A percentile compares a stretch with the other conserved stretches of the same genome.
Conservation (phyloP, 1,140 invertebrate genomes). For the Solenopsis fugax region DNA sequence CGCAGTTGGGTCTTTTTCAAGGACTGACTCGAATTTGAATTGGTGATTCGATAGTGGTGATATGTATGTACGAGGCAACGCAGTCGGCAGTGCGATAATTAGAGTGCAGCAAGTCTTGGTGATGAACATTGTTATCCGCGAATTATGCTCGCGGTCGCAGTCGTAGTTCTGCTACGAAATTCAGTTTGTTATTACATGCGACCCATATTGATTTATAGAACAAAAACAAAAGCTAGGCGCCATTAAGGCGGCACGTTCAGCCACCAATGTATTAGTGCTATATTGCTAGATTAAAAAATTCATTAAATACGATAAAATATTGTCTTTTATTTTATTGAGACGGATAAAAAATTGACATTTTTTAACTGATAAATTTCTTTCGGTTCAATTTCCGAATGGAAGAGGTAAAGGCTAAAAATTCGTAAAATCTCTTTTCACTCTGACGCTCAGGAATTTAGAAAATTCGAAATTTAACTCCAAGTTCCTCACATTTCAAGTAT, state of each 20-base stretch:
- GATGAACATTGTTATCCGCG: conserved; percentile 24
- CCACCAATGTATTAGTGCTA: not conserved
- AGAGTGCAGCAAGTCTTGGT: conserved; percentile 1
- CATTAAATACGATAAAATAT: not conserved
- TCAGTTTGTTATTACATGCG: conserved; percentile 56
- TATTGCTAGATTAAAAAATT: not conserved
- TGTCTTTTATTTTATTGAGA: not conserved
- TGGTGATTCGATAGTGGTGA: conserved; percentile 30
- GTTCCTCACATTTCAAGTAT: not conserved
- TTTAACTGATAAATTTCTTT: not conserved
- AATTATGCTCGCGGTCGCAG: conserved; percentile 23
- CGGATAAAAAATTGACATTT: not conserved
- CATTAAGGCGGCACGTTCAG: not conserved
- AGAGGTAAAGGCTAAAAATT: not conserved
- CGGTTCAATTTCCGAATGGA: not conserved
- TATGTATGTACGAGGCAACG: not conserved
- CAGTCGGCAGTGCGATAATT: conserved; percentile 36
- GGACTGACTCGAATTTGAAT: conserved; percentile 36
- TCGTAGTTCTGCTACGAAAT: not conserved
- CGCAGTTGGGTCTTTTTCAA: not conserved
- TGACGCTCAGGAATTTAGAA: not conserved
- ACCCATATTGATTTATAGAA: conserved; percentile 32
- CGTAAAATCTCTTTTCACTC: not conserved
- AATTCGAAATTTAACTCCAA: not conserved
- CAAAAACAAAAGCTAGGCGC: not conserved